Evolutionary conservation across 2,797 vertebrate genomes (phyloP).

Genomic region (Enteromius trimaculatus): DNA sequence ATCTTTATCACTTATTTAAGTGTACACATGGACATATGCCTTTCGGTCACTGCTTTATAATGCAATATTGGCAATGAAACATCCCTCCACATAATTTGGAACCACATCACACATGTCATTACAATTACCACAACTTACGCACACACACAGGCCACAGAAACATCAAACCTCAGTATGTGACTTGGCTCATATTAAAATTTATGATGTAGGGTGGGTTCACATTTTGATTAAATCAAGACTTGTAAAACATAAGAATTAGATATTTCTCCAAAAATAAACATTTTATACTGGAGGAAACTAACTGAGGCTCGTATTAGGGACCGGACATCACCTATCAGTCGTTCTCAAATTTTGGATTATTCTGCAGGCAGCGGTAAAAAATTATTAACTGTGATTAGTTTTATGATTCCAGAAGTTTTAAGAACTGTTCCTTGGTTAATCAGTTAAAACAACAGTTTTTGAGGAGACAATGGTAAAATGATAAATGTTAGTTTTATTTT

Average conservation of each 20-base stretch:
- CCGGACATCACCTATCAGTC: conserved; percentile 50
- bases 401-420: neutral
- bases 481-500: neutral
- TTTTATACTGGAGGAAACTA: conserved; percentile 60
- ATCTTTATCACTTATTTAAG: conserved; percentile 3
- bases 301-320: conserved; percentile 46
- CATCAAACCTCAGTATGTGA: conserved; percentile 54
- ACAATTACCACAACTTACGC: conserved; percentile 41
- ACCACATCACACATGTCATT: conserved; percentile 35
- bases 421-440: neutral
- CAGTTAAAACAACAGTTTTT: neutral
- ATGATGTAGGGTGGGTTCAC: conserved; percentile 60
- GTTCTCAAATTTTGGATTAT: neutral
- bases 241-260: conserved; percentile 56
- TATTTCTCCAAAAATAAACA: conserved; percentile 66
- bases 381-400: neutral
- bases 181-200: conserved; percentile 64
- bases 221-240: conserved; percentile 69
- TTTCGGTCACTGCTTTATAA: conserved; percentile 16
- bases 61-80: conserved; percentile 35
- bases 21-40: conserved; percentile 1
- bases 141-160: conserved; percentile 55
- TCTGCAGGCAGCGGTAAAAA: neutral
- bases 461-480: neutral
- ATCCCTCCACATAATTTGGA: conserved; percentile 20